Conservation (phyloP, 1,140 invertebrate genomes). For the Mylabris phalerata region DNA sequence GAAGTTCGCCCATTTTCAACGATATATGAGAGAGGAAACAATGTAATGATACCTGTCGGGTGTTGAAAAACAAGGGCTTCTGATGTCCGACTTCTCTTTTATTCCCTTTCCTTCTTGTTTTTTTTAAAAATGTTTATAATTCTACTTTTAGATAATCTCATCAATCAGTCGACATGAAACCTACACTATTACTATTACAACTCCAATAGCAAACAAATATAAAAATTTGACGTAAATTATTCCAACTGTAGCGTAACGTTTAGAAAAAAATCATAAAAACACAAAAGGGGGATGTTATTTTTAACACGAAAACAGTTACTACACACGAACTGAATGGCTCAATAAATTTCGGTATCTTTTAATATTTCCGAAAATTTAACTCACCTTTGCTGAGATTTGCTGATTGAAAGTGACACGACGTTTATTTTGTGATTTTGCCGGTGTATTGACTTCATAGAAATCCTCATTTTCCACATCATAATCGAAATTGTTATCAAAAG, state of each 20-base stretch:
- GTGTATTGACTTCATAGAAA: slow-evolving; percentile 36
- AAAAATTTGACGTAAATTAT: no score
- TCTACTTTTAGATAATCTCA: no score
- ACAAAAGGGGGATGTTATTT: slow-evolving; percentile 14
- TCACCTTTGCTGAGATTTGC: slow-evolving; percentile 34
- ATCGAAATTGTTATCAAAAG: slow-evolving; percentile 31
- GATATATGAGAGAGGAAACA: neutral
- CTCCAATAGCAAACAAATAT: no score
- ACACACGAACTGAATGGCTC: neutral
- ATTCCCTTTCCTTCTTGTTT: no score
- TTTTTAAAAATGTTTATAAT: no score
- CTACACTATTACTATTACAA: no score
- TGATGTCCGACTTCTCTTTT: no score
- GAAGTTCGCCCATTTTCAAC: slow-evolving; percentile 15
- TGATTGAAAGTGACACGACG: slow-evolving; percentile 36
- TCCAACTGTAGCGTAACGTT: no score
- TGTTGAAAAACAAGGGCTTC: no score
- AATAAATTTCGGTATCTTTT: neutral
- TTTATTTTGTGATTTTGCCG: slow-evolving; percentile 28
- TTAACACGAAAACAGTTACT: neutral
- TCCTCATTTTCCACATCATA: slow-evolving; percentile 36
- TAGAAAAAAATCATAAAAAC: slow-evolving; percentile 5
- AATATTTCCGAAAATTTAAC: neutral
- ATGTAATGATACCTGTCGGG: no score
- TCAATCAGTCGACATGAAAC: no score